These are phyloP conservation scores for Calameuta pallipes DNA, from an alignment of 2,888 invertebrate genomes.

Conservation along the genomic window DNA sequence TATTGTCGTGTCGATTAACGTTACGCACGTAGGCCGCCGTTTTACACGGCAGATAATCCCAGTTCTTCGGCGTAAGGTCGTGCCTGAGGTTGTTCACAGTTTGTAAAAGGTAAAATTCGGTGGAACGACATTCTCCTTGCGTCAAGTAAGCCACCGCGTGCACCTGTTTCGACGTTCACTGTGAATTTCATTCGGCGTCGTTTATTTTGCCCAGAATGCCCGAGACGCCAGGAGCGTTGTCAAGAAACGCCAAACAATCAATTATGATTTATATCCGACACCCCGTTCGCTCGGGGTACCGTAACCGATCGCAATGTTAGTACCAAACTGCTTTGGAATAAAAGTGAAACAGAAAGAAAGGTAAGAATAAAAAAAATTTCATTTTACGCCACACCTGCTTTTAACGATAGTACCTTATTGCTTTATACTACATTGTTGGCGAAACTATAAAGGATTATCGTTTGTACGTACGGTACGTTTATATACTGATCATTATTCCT, in stretches of 20 bases:
- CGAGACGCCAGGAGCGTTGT: neutral
- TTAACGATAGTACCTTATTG: neutral
- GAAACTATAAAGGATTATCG: neutral
- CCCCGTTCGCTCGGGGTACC: neutral
- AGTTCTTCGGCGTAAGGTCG: neutral
- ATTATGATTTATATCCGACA: neutral
- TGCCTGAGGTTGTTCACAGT: neutral
- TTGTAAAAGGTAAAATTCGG: neutral
- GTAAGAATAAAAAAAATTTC: neutral
- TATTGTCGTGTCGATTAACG: neutral
- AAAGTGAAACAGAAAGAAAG: neutral
- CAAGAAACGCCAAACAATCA: neutral
- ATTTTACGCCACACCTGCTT: neutral
- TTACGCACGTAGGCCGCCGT: neutral
- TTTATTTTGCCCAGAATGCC: neutral
- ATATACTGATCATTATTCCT: neutral
- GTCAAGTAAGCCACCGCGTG: neutral
- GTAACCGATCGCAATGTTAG: neutral
- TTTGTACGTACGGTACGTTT: neutral
- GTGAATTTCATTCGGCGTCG: neutral
- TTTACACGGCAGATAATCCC: neutral
- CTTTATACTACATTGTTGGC: neutral
- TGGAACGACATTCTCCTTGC: neutral
- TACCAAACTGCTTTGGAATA: neutral
- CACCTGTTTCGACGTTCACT: neutral